phyloP scores from a whole-genome alignment of 1,140 invertebrate species.

The Drosophila tsacasi region DNA sequence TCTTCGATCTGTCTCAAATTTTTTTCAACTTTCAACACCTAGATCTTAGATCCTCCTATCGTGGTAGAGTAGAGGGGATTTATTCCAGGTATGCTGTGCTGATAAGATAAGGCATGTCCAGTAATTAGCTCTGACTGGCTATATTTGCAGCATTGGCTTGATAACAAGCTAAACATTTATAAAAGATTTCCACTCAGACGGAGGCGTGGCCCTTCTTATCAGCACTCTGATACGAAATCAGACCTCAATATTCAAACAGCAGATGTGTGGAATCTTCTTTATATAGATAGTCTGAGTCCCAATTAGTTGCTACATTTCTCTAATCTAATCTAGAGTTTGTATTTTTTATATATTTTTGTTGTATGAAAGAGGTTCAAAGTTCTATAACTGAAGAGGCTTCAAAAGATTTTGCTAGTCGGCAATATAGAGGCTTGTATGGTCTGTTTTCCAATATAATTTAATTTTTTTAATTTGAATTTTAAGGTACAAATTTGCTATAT shows the following conservation, averaged over 20 bases:
- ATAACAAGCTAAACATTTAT: constrained; percentile 14
- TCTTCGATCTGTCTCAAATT: neutral
- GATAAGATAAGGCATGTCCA: constrained; percentile 46
- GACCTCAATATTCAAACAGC: neutral
- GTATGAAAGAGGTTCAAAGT: constrained; percentile 19
- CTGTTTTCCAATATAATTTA: neutral
- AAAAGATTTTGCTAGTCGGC: neutral
- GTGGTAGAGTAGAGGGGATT: neutral
- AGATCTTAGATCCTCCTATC: neutral
- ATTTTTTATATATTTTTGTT: neutral
- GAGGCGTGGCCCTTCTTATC: constrained; percentile 49
- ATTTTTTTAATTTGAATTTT: neutral
- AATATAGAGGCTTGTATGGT: neutral
- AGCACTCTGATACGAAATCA: neutral
- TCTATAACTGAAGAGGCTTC: neutral
- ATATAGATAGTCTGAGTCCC: constrained; percentile 1
- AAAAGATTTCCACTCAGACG: constrained; percentile 54
- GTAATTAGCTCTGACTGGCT: constrained; percentile 40
- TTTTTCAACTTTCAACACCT: neutral
- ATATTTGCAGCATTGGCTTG: constrained; percentile 9
- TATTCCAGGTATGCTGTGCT: neutral
- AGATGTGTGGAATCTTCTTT: constrained; percentile 24
- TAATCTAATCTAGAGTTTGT: constrained; percentile 27
- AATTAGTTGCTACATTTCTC: constrained; percentile 6
- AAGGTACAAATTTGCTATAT: too few species aligned